Base-by-base conservation (phyloP, 2,888 invertebrate species). In the Sphaerophoria rueppellii region DNA sequence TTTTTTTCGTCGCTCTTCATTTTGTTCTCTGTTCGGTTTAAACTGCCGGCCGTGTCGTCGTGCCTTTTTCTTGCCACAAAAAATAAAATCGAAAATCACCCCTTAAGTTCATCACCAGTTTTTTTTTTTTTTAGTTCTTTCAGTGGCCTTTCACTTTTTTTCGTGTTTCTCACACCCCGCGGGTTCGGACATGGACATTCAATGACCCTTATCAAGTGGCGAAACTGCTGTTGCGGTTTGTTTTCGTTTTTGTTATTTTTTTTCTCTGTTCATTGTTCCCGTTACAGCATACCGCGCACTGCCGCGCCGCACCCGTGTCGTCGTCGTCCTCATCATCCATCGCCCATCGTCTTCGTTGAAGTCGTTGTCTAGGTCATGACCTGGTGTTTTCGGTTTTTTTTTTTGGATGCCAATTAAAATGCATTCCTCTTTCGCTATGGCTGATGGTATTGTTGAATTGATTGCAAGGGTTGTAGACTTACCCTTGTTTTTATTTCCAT, bases 361-460 rank as follows among this genome's bases (percentile, higher is more conserved):
- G 75, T 75, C 71, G 75, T 81, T 81, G 85, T 85, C 85, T 77
- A 81, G 85, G 85, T 85, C 85, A 81, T 80, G 85, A 76, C 76
- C 75, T 76, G 69, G 46, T 65, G 73, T 85, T 72, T 43, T 70
- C 57, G 70, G 58, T 85, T 60, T 24, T 2, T 24, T 24, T 24
- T 85, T 75, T 73, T 77, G 54, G 63, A 76, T 67, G 58, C 50
- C 81, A 81, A 85, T 85, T 85, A 81, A 24, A 24, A 73, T 85
- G 80, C 80, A 83, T 67, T 83, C 60, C 75, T 24, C 52, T 24
- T 1, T 24, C 24, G 24, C 24, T 24, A 24, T 24, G 24, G 24
- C 24, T 24, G 24, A 24, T 52, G 52, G 12, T 4, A 14, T 4
- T 67, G 65, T 67, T 69, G 61, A 52, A 24, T 55, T 12, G 48